Conservation (phyloP, 2,113 vertebrate species). For the zebrafish (Danio rerio) region DNA sequence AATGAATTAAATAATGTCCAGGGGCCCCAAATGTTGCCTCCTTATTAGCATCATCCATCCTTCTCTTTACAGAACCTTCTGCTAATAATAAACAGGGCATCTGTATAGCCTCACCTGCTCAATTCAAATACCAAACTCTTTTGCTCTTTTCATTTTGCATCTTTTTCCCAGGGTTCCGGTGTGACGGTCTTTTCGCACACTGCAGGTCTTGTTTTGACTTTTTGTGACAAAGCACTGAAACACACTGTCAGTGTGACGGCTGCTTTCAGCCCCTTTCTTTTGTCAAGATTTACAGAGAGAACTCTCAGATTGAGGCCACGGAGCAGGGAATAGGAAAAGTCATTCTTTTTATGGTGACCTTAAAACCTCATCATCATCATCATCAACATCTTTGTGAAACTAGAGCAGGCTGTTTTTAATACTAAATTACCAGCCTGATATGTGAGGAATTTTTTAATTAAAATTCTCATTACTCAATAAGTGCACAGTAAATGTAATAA, state of each 20-base stretch:
- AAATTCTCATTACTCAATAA: background rate
- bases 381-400: background rate
- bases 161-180: constrained; percentile 23
- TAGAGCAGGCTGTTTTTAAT: background rate
- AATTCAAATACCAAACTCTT: background rate
- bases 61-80: background rate
- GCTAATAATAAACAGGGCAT: constrained; percentile 21
- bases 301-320: background rate
- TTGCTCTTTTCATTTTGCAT: background rate
- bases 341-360: background rate
- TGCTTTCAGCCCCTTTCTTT: constrained; percentile 36
- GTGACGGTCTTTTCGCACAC: constrained; percentile 14
- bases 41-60: background rate
- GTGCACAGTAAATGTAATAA: background rate
- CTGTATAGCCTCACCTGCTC: constrained; percentile 8
- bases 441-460: background rate
- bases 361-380: constrained; percentile 8
- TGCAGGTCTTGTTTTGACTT: constrained; percentile 41
- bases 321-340: background rate
- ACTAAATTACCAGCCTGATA: background rate
- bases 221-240: constrained; percentile 36
- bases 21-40: background rate
- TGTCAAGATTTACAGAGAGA: constrained; percentile 27
- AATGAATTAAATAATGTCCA: background rate
- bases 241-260: constrained; percentile 30